These are phyloP conservation scores for Hydropsyche betteni DNA, from an alignment of 2,888 invertebrate species.

Conservation along the genomic window DNA sequence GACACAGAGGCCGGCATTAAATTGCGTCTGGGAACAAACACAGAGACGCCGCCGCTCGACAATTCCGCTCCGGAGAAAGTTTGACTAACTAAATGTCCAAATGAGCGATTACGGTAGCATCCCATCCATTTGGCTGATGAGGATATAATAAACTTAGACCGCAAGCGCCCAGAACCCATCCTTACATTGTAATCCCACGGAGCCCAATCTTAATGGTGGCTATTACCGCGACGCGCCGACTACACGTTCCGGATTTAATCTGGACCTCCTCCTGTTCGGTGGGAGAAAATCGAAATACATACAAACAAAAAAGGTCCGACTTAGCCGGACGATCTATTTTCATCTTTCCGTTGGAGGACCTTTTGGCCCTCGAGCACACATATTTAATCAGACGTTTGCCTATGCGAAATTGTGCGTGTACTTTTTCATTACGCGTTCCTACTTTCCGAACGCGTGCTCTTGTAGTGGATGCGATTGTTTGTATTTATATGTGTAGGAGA, in stretches of 20 bases:
- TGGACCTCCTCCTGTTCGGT: background rate
- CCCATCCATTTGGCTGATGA: slow-evolving; percentile 38
- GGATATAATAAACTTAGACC: slow-evolving; percentile 38
- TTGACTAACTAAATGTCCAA: slow-evolving; percentile 30
- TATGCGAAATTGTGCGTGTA: no score
- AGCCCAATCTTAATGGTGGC: slow-evolving; percentile 25
- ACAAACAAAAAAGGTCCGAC: background rate
- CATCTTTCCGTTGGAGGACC: no score
- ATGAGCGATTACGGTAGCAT: slow-evolving; percentile 35
- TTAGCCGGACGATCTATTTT: no score
- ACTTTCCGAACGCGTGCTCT: no score
- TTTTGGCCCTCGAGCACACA: no score
- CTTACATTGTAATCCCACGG: slow-evolving; percentile 34
- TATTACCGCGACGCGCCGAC: slow-evolving; percentile 31
- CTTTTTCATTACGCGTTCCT: no score
- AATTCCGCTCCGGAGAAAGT: slow-evolving; percentile 23
- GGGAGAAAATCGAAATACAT: slow-evolving; percentile 8
- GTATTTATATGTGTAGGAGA: no score
- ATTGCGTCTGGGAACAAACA: background rate
- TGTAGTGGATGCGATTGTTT: no score
- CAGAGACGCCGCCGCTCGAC: slow-evolving; percentile 1
- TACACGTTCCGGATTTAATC: slow-evolving; percentile 23
- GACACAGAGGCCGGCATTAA: background rate
- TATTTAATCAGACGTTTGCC: no score
- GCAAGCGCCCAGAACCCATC: slow-evolving; percentile 5